Conservation (phyloP, 92 coral and sea anemone genomes). For the Porites rus region DNA sequence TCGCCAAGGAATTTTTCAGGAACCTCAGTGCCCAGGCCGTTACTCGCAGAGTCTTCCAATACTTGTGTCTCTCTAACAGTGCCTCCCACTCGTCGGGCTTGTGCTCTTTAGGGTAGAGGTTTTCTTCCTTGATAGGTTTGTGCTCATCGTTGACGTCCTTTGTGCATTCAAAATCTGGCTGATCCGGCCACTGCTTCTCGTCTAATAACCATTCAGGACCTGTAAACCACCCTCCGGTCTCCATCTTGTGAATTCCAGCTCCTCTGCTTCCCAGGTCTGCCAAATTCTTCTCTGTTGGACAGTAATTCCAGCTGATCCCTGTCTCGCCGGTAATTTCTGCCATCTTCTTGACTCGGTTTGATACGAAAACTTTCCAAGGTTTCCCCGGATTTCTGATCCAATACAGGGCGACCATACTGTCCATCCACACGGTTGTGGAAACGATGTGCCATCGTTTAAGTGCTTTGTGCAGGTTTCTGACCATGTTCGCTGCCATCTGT, state of each 20-base stretch:
- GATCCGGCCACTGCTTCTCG: conserved; percentile 49
- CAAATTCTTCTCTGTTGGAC: conserved; percentile 31
- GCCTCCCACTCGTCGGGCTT: conserved; percentile 73
- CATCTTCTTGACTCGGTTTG: conserved; percentile 68
- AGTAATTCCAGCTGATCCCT: conserved; percentile 55
- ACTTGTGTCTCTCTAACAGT: conserved; percentile 46
- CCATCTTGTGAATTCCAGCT: conserved; percentile 65
- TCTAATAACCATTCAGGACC: conserved; percentile 64
- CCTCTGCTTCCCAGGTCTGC: conserved; percentile 78
- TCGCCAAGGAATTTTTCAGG: conserved; percentile 43
- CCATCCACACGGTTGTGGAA: conserved; percentile 61
- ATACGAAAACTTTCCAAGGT: conserved; percentile 70
- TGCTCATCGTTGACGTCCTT: conserved; percentile 39
- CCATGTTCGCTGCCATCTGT: conserved; percentile 76
- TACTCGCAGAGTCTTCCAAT: conserved; percentile 57
- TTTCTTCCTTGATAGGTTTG: conserved; percentile 35
- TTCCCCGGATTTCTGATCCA: conserved; percentile 74
- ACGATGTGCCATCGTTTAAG: conserved; percentile 57
- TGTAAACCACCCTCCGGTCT: conserved; percentile 59
- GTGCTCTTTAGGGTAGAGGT: conserved; percentile 8
- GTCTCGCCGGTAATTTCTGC: conserved; percentile 63
- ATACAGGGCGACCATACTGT: conserved; percentile 67
- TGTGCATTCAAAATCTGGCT: conserved; percentile 35
- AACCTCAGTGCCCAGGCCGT: conserved; percentile 67
- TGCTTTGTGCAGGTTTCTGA: conserved; percentile 41